phyloP scores from a whole-genome alignment of 2,888 invertebrate genomes.

The Dryomyza anilis region DNA sequence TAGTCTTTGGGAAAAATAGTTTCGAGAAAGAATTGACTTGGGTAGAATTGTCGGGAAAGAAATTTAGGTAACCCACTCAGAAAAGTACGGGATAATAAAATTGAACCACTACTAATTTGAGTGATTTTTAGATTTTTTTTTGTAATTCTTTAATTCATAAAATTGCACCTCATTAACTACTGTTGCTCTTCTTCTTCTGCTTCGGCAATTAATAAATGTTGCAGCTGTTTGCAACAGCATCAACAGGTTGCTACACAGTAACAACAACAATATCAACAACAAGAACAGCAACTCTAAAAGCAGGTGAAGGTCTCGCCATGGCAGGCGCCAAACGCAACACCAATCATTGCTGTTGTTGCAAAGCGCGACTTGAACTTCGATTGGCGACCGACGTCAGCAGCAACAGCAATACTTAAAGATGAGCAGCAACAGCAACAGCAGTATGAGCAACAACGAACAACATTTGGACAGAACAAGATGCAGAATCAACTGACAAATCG shows the following conservation, averaged over 20 bases:
- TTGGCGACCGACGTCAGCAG: background rate
- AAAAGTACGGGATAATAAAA: too few species aligned
- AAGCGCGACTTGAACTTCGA: too few species aligned
- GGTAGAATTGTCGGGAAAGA: too few species aligned
- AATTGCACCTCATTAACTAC: too few species aligned
- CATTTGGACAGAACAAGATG: background rate
- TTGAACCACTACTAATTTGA: too few species aligned
- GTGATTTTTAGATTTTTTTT: too few species aligned
- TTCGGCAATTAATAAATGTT: conserved; percentile 3
- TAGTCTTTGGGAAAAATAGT: too few species aligned
- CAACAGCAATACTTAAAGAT: background rate
- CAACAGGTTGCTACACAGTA: background rate
- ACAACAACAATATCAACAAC: background rate
- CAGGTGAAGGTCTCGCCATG: conserved; percentile 9
- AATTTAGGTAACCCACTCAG: too few species aligned
- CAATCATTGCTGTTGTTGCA: too few species aligned
- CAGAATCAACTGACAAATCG: background rate
- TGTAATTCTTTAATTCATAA: too few species aligned
- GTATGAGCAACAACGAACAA: background rate
- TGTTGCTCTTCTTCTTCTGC: too few species aligned
- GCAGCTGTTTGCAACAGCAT: background rate
- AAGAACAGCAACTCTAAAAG: background rate
- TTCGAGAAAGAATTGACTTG: too few species aligned
- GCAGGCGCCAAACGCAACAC: conserved; percentile 12
- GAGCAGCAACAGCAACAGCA: background rate